Conservation (phyloP, 2,113 vertebrate species). For the Cyphomyrus discorhynchus region DNA sequence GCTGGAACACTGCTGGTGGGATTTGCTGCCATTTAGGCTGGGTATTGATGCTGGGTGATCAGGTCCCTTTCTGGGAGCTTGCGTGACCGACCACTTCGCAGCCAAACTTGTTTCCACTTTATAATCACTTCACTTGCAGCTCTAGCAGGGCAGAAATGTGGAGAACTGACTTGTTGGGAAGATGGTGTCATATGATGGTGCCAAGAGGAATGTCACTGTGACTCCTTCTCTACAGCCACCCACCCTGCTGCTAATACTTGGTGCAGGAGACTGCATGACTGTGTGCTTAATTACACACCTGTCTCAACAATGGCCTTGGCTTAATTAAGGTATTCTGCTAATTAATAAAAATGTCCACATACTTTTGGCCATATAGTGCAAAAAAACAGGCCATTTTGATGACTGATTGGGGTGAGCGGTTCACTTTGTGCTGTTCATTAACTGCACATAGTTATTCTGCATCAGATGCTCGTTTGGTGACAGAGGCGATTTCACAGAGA, state of each 20-base stretch:
- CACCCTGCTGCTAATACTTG: background rate
- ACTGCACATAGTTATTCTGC: background rate
- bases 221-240: background rate
- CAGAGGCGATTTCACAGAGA: too few relatives aligned
- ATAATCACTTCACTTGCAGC: background rate
- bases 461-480: too few relatives aligned
- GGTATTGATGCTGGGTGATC: background rate
- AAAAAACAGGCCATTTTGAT: too few relatives aligned
- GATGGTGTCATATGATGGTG: background rate
- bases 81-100: too few relatives aligned
- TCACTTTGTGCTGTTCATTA: background rate
- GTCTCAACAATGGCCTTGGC: background rate
- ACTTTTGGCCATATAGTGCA: too few relatives aligned
- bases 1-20: background rate
- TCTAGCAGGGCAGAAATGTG: background rate
- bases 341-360: too few relatives aligned
- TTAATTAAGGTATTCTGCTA: background rate
- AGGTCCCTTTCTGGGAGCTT: too few relatives aligned
- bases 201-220: background rate
- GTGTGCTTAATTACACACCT: background rate
- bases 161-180: background rate
- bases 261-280: background rate
- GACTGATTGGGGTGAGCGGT: too few relatives aligned
- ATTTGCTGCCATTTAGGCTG: background rate
- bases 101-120: too few relatives aligned